A percentile compares a stretch with the other conserved stretches of the same genome.
Evolutionary conservation across 1,140 invertebrate genomes (phyloP).

Genomic region (Hetaerina americana): DNA sequence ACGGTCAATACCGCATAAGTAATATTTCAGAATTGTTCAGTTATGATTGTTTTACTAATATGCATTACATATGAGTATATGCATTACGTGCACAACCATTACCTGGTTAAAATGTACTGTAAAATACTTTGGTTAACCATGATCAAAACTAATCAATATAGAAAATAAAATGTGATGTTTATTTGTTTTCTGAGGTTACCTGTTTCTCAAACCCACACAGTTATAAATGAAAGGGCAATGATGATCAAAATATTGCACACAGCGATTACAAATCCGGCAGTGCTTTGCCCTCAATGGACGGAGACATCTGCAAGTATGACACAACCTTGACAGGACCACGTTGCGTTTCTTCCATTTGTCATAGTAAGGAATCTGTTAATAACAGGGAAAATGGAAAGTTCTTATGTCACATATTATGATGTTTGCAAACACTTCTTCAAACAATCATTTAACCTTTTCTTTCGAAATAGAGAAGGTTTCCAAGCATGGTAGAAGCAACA

Average conservation of each 20-base stretch:
- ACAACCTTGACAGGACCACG: conserved; percentile 69
- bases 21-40: too few relatives aligned
- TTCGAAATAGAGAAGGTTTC: too few relatives aligned
- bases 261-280: conserved; percentile 81
- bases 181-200: conserved; percentile 27
- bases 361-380: conserved; percentile 21
- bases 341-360: conserved; percentile 73
- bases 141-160: too few relatives aligned
- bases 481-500: too few relatives aligned
- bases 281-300: conserved; percentile 79
- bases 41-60: too few relatives aligned
- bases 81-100: too few relatives aligned
- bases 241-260: conserved; percentile 85
- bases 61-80: too few relatives aligned
- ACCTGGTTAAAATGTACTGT: too few relatives aligned
- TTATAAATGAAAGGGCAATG: conserved; percentile 93
- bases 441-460: too few relatives aligned
- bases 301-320: conserved; percentile 80
- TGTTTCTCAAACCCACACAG: conserved; percentile 72
- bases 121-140: too few relatives aligned
- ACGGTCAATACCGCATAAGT: too few relatives aligned
- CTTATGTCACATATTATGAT: neutral
- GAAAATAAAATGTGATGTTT: conserved; percentile 2
- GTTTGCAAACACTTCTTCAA: neutral
- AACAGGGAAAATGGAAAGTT: neutral